Evolutionary conservation across 2,888 invertebrate genomes (phyloP), one percentile per base, ranked within the genome.

Genomic region (Phoronis australis): DNA sequence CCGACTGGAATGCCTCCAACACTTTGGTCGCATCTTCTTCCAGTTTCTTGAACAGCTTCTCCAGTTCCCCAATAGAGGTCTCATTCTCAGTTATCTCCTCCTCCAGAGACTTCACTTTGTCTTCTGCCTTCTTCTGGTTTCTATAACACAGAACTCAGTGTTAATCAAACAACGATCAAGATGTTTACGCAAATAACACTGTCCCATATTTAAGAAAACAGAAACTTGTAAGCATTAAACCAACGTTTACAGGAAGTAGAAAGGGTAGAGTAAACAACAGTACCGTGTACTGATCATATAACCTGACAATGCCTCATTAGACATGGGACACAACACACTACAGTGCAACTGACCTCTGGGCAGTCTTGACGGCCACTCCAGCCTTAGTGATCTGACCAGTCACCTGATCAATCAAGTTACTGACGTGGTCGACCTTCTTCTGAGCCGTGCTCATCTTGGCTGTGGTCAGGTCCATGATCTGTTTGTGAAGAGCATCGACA

Each of bases 61-160:
- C 61, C 40, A 68, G 54, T 26, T 59, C 59, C n/a, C 50, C 60
- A 24, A 68, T 45, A 42, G 60, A 59, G 42, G 64, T 47, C 45
- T 64, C 62, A 37, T 60, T 64, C 6, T 84, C 84, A 37, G 80
- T 79, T 0, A 89, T 81, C 61, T 91, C 90, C 4, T 81, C 79
- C 46, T 87, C 85, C 71, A 90, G 81, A 52, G 83, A 84, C n/a
- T 80, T 79, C 26, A 91, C 87, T 70, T 86, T 86, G 46, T 86
- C 86, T 62, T 84, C 82, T 0, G 85, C 82, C 66, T 91, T 90
- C 55, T 84, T 84, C 0, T 85, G 80, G 71, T 90, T 91, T 60
- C 90, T 76, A 60, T 54, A 50, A 51, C 49, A 44, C 41, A 37
- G 25, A 26, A 31, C 31, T 31, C 31, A 31, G n/a, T n/a, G n/a